A percentile compares a stretch with the other conserved stretches of the same genome.
Conservation (phyloP, 1,140 invertebrate genomes). For the Augochlora pura region DNA sequence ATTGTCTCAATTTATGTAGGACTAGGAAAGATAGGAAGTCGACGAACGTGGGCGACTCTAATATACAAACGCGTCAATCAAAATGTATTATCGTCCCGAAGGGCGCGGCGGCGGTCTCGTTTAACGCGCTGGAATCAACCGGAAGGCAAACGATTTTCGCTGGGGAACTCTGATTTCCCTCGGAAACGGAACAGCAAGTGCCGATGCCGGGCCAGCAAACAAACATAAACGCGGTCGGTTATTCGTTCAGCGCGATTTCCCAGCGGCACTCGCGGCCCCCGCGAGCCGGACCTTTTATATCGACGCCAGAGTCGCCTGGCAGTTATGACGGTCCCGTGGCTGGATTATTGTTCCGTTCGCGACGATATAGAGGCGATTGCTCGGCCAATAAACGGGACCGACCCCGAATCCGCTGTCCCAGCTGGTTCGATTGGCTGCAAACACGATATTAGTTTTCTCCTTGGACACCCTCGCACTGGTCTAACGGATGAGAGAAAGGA, state of each 20-base stretch:
- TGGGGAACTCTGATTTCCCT: background rate
- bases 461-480: too few relatives aligned
- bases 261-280: constrained; percentile 30
- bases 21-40: too few relatives aligned
- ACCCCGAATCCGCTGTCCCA: background rate
- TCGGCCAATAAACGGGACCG: background rate
- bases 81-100: too few relatives aligned
- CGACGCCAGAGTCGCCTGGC: background rate
- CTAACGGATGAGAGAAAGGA: too few relatives aligned
- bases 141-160: too few relatives aligned
- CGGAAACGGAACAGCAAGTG: background rate
- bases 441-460: background rate
- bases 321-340: background rate
- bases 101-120: too few relatives aligned
- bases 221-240: background rate
- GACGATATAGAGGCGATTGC: background rate
- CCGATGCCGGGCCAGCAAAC: background rate
- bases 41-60: too few relatives aligned
- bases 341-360: background rate
- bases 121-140: too few relatives aligned
- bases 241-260: constrained; percentile 10
- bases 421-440: background rate
- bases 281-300: constrained; percentile 12
- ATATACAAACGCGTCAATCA: too few relatives aligned
- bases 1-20: too few relatives aligned